These are phyloP conservation scores for Pantherophis guttatus DNA, from an alignment of 2,113 vertebrate species.

Conservation along the genomic window DNA sequence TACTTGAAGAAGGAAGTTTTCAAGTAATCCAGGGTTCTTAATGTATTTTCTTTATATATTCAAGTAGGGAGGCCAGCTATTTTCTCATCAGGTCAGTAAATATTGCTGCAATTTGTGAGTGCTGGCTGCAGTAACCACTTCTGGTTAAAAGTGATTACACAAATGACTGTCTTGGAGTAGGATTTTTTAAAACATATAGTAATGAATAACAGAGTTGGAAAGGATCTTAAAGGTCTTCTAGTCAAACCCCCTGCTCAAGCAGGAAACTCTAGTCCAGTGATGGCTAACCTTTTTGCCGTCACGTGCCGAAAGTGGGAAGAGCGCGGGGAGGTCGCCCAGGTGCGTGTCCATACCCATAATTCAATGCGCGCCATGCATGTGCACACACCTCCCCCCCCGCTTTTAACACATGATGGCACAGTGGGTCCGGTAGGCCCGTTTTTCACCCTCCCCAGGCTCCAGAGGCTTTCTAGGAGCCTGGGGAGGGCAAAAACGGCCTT, in stretches of 20 bases:
- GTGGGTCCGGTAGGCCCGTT: no score
- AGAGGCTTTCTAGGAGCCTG: no score
- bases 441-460: no score
- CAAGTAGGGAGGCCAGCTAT: not conserved
- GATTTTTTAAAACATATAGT: not conserved
- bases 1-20: not conserved
- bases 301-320: no score
- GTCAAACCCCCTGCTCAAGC: not conserved
- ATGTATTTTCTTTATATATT: not conserved
- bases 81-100: not conserved
- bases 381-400: no score
- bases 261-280: not conserved
- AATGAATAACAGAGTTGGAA: not conserved
- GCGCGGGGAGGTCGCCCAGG: no score
- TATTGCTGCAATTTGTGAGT: not conserved
- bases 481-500: no score
- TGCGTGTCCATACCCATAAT: no score
- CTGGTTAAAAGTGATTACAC: not conserved
- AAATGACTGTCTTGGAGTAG: not conserved
- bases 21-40: not conserved
- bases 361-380: no score
- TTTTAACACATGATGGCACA: no score
- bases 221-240: not conserved
- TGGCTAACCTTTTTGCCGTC: no score
- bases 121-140: not conserved